Base-by-base conservation (phyloP, 2,888 invertebrate genomes). In the Tachina grossa region DNA sequence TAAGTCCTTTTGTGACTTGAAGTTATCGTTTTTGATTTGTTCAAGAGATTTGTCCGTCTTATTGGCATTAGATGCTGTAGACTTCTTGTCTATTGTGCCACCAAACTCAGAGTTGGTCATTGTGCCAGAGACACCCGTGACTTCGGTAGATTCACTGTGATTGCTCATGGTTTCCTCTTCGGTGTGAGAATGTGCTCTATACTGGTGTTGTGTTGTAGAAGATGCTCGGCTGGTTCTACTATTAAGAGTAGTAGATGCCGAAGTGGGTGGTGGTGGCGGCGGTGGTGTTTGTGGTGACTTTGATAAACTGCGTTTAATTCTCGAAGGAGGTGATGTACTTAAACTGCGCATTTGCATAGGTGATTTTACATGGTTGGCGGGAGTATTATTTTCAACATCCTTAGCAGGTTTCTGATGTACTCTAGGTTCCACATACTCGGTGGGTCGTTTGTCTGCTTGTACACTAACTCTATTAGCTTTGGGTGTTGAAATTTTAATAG, bases 131-230 rank as follows among this genome's bases (percentile, higher is more conserved):
- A 92, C 90, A 19, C 92, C 91, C 1, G 92, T 93, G 45, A 93
- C 87, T 88, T 93, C 93, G 3, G 93, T 93, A 39, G 91, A 92
- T 83, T 92, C 92, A 87, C 92, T 92, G 85, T 90, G 92, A 87
- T 91, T 89, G 82, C 92, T 93, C 66, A 89, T 89, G 31, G 90
- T 89, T 53, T 92, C 93, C n/a, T 91, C 91, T 22, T 91, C 91
- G 9, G 88, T 89, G 14, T 87, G 83, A 10, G 78, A 84, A 41
- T 84, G 66, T 9, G 76, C 66, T 10, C 51, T 19, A n/a, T 75
- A 74, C 22, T 74, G 78, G 43, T 84, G 76, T 16, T 71, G 84
- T 10, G 79, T 63, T 6, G 11, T 49, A 4, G 84, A 87, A 13
- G 88, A 87, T 9, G 78, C 53, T 14, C 84, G 87, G 76, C 87